Evolutionary conservation across 2,113 vertebrate genomes (phyloP).

Genomic region (Cynoglossus semilaevis): DNA sequence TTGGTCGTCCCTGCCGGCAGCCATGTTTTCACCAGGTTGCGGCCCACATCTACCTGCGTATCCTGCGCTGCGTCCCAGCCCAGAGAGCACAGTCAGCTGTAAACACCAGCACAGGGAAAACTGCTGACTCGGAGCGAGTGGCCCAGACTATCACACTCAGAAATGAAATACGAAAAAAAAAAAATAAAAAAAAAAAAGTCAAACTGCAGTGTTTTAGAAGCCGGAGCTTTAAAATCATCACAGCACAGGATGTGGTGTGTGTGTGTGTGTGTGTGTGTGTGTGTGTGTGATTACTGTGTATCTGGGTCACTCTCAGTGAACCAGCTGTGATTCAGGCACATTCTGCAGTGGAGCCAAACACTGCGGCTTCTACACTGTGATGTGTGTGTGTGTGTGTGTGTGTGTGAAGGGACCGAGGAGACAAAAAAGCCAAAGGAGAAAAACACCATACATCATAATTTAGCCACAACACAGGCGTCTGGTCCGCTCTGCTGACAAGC

Average conservation of each 20-base stretch:
- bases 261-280: constrained; percentile 11
- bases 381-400: constrained; percentile 17
- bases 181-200: too few species aligned
- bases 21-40: too few species aligned
- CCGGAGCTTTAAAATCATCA: too few species aligned
- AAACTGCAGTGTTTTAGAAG: too few species aligned
- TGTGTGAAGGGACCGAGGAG: constrained; percentile 3
- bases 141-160: too few species aligned
- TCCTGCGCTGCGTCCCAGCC: too few species aligned
- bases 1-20: too few species aligned
- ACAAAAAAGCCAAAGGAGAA: constrained; percentile 8
- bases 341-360: constrained; percentile 53
- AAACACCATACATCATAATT: constrained; percentile 10
- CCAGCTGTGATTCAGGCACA: constrained; percentile 51
- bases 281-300: constrained; percentile 55
- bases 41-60: too few species aligned
- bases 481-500: neutral
- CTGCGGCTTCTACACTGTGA: constrained; percentile 50
- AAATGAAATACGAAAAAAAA: too few species aligned
- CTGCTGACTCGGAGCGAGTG: too few species aligned
- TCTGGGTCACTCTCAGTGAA: constrained; percentile 61
- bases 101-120: too few species aligned
- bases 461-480: neutral
- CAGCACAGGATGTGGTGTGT: neutral
- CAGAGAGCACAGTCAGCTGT: too few species aligned